Percentiles rank a stretch among this genome's conserved stretches.
phyloP scores from a whole-genome alignment of 2,797 vertebrate species.

The Pogonophryne albipinna region DNA sequence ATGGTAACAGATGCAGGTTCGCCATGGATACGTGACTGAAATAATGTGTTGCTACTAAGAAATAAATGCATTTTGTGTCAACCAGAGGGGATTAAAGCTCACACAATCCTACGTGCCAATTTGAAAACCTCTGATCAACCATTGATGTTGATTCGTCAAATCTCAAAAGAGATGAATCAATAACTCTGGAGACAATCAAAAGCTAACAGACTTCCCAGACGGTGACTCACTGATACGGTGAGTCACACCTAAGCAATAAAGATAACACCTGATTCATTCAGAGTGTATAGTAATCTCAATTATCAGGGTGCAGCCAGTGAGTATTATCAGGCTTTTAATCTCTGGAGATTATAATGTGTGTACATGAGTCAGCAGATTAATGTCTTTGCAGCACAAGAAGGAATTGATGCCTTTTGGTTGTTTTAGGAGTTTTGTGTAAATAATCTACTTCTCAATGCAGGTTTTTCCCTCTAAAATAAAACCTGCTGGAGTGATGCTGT shows the following conservation, averaged over 20 bases:
- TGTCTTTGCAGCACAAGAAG: neutral
- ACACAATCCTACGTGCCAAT: neutral
- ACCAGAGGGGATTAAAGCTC: neutral
- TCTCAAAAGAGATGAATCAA: neutral
- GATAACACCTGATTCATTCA: slow-evolving; percentile 54
- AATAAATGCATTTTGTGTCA: slow-evolving; percentile 6
- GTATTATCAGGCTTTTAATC: slow-evolving; percentile 17
- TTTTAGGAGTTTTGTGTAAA: slow-evolving; percentile 8
- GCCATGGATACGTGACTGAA: neutral
- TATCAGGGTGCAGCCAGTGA: slow-evolving; percentile 20
- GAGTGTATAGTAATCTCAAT: slow-evolving; percentile 15
- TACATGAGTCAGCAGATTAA: neutral
- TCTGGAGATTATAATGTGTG: slow-evolving; percentile 11
- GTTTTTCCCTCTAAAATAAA: slow-evolving; percentile 15
- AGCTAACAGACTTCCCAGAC: slow-evolving; percentile 23
- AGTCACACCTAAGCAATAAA: slow-evolving; percentile 58
- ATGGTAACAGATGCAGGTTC: slow-evolving; percentile 53
- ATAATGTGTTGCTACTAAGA: slow-evolving; percentile 4
- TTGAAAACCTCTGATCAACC: no score
- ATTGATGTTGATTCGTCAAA: no score
- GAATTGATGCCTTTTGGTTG: neutral
- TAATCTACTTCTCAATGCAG: neutral
- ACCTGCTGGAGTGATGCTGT: neutral
- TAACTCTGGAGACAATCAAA: neutral
- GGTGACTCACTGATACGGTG: slow-evolving; percentile 37